A percentile compares a stretch with the other conserved stretches of the same genome.
Evolutionary conservation across 2,888 invertebrate species (phyloP).

Genomic region (Tribolium freemani): DNA sequence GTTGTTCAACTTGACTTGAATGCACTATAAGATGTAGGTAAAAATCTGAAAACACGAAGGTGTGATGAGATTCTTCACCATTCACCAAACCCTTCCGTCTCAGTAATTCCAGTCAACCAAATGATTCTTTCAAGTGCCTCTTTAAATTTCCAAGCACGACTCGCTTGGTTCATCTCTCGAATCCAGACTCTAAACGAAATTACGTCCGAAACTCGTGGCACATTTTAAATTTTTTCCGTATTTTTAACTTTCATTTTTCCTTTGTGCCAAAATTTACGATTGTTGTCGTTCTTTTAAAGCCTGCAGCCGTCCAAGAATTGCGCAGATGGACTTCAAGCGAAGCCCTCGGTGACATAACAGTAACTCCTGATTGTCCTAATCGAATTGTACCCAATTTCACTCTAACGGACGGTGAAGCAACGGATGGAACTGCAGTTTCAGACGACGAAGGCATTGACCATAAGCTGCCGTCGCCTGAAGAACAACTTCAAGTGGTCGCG

Average conservation of each 20-base stretch:
- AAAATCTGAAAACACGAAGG: conserved; percentile 24
- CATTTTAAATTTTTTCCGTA: neutral
- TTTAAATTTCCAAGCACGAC: conserved; percentile 3
- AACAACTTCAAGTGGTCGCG: conserved; percentile 86
- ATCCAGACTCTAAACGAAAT: neutral
- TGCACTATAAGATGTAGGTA: neutral
- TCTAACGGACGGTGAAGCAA: conserved; percentile 70
- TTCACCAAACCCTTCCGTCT: conserved; percentile 42
- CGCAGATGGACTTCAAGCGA: conserved; percentile 89
- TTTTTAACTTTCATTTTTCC: neutral
- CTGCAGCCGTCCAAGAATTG: conserved; percentile 83
- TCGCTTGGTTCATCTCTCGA: neutral
- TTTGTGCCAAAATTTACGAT: neutral
- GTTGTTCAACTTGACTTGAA: neutral
- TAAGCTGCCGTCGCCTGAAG: conserved; percentile 89
- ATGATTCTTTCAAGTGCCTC: neutral
- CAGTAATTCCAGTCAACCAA: conserved; percentile 32
- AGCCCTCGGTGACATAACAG: conserved; percentile 86
- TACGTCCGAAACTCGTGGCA: neutral
- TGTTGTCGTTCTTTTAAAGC: conserved; percentile 70
- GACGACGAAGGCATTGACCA: conserved; percentile 85
- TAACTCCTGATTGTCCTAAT: conserved; percentile 82
- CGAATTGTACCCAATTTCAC: conserved; percentile 71
- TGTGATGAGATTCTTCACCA: conserved; percentile 43
- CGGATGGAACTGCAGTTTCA: conserved; percentile 70